Base-by-base conservation (phyloP, 2,113 vertebrate genomes). In the Crotophaga sulcirostris region DNA sequence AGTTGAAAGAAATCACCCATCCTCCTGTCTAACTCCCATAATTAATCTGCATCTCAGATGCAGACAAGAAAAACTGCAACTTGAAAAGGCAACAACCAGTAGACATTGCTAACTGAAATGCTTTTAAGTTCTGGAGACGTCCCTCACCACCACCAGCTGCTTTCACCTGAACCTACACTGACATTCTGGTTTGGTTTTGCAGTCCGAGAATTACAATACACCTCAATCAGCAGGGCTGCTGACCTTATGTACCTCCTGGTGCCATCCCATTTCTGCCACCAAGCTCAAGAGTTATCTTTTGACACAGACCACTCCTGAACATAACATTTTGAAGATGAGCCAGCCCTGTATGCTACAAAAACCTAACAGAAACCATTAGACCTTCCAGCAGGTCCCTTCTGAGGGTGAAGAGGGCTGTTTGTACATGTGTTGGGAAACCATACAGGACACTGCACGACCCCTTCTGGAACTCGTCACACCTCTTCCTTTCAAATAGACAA, bases 191-290 rank as follows among this genome's bases (percentile, higher is more conserved):
- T 47, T 36, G 64, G 31, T 34, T 77, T 69, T 84, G 40, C 68
- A 87, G 70, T 25, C 63, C 54, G 51, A 47, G 33, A 62, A 58
- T 3, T 28, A 25, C 7, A 28, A 28, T 7, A 12, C 0, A 8
- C 31, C 47, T 78, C 80, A 29, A 26, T 18, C 24, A 49, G 40
- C 2, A 26, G 24, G 25, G 62, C 42, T 59, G 23, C 47, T 54
- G 1, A 31, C 0, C 0, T 14, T 7, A 1, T 5, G 10, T 5
- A 80, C 28, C 42, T 31, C 28, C 33, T 20, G n/a, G 38, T 38
- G n/a, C 19, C 17, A 10, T 7, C 54, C 19, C 55, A 21, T 36
- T 8, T 18, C 16, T 38, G 25, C 75, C 51, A 25, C 52, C 34
- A 33, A 77, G 58, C 34, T 24, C 16, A 28, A 47, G 47, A 47